Evolutionary conservation across 2,888 invertebrate species (phyloP), one percentile per base, ranked within the genome.

Genomic region (Drosophila robusta): DNA sequence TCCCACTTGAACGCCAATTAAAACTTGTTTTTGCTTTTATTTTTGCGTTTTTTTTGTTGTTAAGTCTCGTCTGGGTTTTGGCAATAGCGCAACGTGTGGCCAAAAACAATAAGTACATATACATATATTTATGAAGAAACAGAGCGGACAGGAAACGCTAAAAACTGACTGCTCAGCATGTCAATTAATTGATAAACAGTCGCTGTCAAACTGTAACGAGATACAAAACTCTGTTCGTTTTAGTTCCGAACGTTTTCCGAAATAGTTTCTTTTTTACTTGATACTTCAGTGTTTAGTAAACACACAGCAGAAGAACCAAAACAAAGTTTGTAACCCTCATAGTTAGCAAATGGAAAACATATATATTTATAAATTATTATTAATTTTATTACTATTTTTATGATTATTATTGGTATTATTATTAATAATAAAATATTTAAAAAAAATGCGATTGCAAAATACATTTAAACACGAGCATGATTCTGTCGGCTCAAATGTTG

Each of bases 1-100:
- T 4, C 14, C 42, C 50, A 63, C 54, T 68, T 75, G 71, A 71
- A 64, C 60, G 78, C 54, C 80, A 79, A 75, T 83, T 83, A 70
- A 80, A 72, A 70, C 61, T 66, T 62, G 50, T 56, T 62, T 58
- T 73, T 60, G 55, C 57, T 34, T 64, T 62, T 57, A 14, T 36
- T 54, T 12, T 11, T 1, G 11, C 42, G 14, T 39, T 29, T 3
- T n/a, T 54, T 49, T 51, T 36, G 12, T 7, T 22, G 7, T 18
- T 18, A 32, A 9, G 32, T 34, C 34, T 34, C 12, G 34, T 39
- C n/a, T 11, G 32, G 18, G 36, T 72, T 67, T 71, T 80, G 65
- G 70, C 75, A 66, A 54, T 34, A 47, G 69, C 69, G 29, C 72
- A 74, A 64, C 63, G 42, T 60, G 52, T 36, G 46, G 52, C 42